Conservation (phyloP, 2,797 vertebrate species). For the Pseudochirops corinnae region DNA sequence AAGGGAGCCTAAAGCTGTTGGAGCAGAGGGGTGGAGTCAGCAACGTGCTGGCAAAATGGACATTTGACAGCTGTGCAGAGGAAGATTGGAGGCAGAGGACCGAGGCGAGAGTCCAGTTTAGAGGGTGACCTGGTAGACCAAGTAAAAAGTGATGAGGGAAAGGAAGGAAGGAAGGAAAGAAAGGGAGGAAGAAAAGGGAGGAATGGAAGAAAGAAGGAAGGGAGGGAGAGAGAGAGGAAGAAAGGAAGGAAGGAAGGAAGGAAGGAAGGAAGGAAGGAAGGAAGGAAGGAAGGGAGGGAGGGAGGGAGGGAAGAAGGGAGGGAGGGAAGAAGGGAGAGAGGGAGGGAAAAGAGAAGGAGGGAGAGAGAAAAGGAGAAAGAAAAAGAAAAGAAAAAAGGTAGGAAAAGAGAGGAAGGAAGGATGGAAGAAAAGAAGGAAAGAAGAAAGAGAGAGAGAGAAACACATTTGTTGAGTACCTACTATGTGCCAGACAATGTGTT, state of each 20-base stretch:
- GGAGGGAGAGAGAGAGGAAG: fast-evolving
- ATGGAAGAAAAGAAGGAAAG: no score
- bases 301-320: fast-evolving
- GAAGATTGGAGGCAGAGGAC: background rate
- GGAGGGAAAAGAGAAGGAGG: no score
- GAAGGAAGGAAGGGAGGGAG: fast-evolving
- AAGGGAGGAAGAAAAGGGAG: fast-evolving
- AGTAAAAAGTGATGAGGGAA: no score
- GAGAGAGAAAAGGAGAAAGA: fast-evolving
- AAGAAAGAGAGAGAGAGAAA: no score
- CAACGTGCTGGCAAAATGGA: background rate
- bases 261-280: fast-evolving
- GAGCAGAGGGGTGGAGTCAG: background rate
- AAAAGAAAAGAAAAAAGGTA: no score
- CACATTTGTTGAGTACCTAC: background rate
- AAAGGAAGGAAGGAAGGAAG: background rate
- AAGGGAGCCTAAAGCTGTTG: background rate
- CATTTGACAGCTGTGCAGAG: background rate
- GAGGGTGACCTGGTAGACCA: no score
- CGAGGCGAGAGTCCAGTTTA: background rate
- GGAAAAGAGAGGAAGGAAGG: no score
- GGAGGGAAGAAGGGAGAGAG: fast-evolving
- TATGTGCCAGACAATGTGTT: no score
- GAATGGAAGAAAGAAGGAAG: no score
- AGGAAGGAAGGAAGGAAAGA: no score